phyloP scores from a whole-genome alignment of 2,113 vertebrate genomes.

The Lamprologus speciosus region DNA sequence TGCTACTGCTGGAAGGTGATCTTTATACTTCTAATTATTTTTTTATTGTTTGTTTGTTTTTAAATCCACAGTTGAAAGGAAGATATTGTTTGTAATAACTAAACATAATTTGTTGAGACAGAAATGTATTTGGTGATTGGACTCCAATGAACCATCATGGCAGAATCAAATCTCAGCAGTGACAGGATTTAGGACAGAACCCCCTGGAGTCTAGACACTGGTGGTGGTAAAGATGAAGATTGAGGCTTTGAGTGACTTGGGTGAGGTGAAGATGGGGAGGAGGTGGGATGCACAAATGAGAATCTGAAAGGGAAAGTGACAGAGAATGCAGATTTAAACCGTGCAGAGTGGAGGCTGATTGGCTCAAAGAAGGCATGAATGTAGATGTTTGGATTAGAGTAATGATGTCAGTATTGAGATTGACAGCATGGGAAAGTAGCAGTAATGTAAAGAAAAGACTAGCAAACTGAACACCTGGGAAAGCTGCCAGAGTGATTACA shows the following conservation, averaged over 20 bases:
- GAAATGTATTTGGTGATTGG: background rate
- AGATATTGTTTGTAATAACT: background rate
- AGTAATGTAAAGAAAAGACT: background rate
- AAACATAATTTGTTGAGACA: background rate
- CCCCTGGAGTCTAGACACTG: background rate
- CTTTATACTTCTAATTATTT: background rate
- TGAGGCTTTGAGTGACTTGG: background rate
- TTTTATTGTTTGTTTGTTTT: background rate
- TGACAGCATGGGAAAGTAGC: background rate
- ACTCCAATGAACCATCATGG: background rate
- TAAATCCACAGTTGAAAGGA: background rate
- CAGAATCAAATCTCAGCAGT: background rate
- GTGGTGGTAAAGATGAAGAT: background rate
- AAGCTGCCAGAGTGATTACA: background rate
- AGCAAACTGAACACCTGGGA: background rate
- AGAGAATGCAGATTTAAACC: background rate
- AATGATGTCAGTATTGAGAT: background rate
- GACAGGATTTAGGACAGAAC: background rate
- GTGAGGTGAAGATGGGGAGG: background rate
- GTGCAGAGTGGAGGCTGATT: background rate
- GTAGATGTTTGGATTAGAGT: background rate
- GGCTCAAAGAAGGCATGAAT: background rate
- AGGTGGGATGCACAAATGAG: background rate
- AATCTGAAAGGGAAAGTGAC: background rate
- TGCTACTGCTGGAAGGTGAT: background rate